Base-by-base conservation (phyloP, 2,888 invertebrate species). In the Thumatha senex region DNA sequence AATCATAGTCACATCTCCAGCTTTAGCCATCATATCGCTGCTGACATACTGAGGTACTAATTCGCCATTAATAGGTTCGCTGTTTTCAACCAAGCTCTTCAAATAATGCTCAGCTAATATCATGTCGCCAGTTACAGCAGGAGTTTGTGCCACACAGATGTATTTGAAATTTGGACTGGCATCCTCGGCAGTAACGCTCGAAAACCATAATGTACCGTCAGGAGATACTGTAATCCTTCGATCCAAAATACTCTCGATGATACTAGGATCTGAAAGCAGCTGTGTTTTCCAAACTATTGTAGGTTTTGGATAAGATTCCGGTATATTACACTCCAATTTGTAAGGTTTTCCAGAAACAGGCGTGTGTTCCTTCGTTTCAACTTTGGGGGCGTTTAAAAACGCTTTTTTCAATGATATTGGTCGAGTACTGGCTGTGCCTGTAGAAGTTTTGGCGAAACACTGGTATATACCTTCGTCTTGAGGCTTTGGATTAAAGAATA, bases 301-400 rank as follows among this genome's bases (percentile, higher is more conserved):
- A 0, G 87, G 87, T 47, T 77, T 77, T 0, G 89, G 89, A 48
- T 86, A 85, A 0, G 79, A 73, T 1, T 83, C 72, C 0, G 86
- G 82, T 0, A 79, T 74, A 0, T 62, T 48, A 35, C 89, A 89
- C 7, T 80, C 79, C 7, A 89, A 53, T 56, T 84, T 77, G 48
- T 72, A 86, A 0, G 83, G 80, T 9, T 71, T 78, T 0, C 86
- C 89, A 63, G 81, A 77, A 0, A 82, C 71, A 0, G 87, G 83
- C 0, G 67, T 78, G 34, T 82, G 77, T 5, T 72, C 77, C 49
- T 77, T 63, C 0, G 70, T 48, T 11, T 67, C 61, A 0, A 76
- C 61, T 38, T 71, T 51, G 0, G 80, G 80, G 0, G 51, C 48
- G 10, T 73, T 72, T 0, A 89, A 60, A 47, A 72, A 89, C 0